Evolutionary conservation across 2,888 invertebrate species (phyloP), one percentile per base, ranked within the genome.

Genomic region (Platerodrilus igneus): DNA sequence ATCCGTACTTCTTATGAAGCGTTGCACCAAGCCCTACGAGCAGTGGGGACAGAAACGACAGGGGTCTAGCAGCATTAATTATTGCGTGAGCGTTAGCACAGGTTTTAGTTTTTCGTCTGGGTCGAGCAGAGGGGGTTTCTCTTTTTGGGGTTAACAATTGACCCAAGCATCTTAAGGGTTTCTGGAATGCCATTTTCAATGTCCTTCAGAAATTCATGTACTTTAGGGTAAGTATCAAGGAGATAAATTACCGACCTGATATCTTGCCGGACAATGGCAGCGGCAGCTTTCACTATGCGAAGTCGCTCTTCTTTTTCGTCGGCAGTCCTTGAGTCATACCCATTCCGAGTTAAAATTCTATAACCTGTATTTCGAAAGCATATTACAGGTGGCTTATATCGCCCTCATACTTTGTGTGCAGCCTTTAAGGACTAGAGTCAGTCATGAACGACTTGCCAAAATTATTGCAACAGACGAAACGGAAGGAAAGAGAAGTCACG

Each of bases 1-100:
- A 29, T 29, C 29, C 29, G 20, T 30, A 30, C 30, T 30, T 30
- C 20, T 20, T 19, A 20, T 30, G 20, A 20, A 30, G 30, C 20
- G 13, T 19, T 20, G 20, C n/a, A n/a, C n/a, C n/a, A n/a, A n/a
- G n/a, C n/a, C n/a, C n/a, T n/a, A n/a, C n/a, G n/a, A n/a, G n/a
- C 13, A 30, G 20, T 30, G 30, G 30, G 20, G 30, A 30, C 20
- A 30, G 4, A 9, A 30, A 30, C 13, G 20, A 30, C 20, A 11
- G 11, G 13, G 30, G 30, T 30, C 20, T 10, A 11, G 20, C 14
- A 30, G 21, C 20, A n/a, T 11, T 8, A 15, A 21, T 21, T 31
- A n/a, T 3, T 20, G 14, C 8, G 2, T 21, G 11, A 10, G 15
- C 20, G 8, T n/a, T 21, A 11, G 20, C 20, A 2, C 8, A 8